These are phyloP conservation scores for Pterocles burchelli DNA, from an alignment of 2,113 vertebrate species.

Conservation along the genomic window DNA sequence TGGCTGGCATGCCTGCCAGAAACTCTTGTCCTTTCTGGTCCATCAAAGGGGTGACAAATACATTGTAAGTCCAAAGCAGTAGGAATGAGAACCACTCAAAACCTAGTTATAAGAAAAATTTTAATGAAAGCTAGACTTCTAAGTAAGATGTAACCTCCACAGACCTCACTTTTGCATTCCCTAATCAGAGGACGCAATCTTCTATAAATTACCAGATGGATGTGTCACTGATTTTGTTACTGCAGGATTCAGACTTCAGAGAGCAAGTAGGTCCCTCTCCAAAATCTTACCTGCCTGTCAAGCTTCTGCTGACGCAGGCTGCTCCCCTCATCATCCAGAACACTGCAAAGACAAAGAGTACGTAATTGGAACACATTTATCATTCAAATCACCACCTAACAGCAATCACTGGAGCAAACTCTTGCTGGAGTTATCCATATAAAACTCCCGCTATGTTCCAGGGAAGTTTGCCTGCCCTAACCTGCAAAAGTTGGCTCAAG, in stretches of 20 bases:
- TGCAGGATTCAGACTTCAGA: background rate
- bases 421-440: background rate
- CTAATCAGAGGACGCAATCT: background rate
- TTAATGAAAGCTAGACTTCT: background rate
- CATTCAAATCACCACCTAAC: background rate
- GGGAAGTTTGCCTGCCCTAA: background rate
- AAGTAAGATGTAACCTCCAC: background rate
- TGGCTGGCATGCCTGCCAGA: background rate
- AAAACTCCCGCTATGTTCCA: background rate
- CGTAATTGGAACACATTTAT: background rate
- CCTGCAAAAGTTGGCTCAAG: background rate
- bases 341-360: constrained; percentile 79
- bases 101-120: background rate
- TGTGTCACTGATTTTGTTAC: background rate
- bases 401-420: background rate
- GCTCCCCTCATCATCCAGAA: constrained; percentile 96
- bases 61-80: background rate
- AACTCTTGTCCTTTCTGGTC: background rate
- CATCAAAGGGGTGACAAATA: background rate
- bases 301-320: constrained; percentile 97
- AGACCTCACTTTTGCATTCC: background rate
- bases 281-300: constrained; percentile 90
- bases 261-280: background rate
- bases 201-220: background rate
- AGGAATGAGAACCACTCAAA: background rate